A percentile compares a stretch with the other conserved stretches of the same genome.
Conservation (phyloP, 1,140 invertebrate genomes). For the Drosophila mayri region DNA sequence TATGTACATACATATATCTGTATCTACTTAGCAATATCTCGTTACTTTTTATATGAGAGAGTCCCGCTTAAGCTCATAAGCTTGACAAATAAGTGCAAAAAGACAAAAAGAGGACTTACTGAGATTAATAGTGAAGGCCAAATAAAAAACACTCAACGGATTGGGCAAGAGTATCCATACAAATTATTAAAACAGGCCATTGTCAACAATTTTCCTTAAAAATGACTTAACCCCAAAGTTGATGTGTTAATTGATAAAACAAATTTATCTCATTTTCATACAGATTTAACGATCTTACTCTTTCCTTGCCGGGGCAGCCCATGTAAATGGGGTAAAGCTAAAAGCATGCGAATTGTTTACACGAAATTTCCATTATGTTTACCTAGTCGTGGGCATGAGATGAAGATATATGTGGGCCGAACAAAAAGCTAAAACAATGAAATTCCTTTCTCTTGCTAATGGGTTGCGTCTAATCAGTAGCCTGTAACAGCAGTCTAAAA, state of each 20-base stretch:
- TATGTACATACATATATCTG: too few species aligned
- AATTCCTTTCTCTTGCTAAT: slow-evolving; percentile 40
- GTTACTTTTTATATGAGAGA: neutral
- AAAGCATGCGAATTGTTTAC: slow-evolving; percentile 77
- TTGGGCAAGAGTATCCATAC: neutral
- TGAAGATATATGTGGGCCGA: slow-evolving; percentile 51
- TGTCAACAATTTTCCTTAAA: neutral
- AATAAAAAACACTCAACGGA: slow-evolving; percentile 3
- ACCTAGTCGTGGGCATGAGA: slow-evolving; percentile 16
- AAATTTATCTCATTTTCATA: neutral
- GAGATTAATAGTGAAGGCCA: slow-evolving; percentile 16
- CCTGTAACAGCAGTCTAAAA: neutral
- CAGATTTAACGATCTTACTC: neutral
- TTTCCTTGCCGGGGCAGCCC: too few species aligned
- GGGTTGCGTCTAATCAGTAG: slow-evolving; percentile 2
- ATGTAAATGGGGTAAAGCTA: slow-evolving; percentile 18
- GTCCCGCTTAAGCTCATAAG: slow-evolving; percentile 26
- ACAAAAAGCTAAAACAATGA: slow-evolving; percentile 63
- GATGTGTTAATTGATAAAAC: slow-evolving; percentile 67
- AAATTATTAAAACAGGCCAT: slow-evolving; percentile 11
- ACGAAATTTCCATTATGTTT: slow-evolving; percentile 77
- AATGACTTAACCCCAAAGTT: slow-evolving; percentile 8
- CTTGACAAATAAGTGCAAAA: slow-evolving; percentile 32
- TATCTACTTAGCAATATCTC: slow-evolving; percentile 21
- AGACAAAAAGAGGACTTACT: slow-evolving; percentile 15